Evolutionary conservation across 1,140 invertebrate species (phyloP).

Genomic region (Drosophila mauritiana): DNA sequence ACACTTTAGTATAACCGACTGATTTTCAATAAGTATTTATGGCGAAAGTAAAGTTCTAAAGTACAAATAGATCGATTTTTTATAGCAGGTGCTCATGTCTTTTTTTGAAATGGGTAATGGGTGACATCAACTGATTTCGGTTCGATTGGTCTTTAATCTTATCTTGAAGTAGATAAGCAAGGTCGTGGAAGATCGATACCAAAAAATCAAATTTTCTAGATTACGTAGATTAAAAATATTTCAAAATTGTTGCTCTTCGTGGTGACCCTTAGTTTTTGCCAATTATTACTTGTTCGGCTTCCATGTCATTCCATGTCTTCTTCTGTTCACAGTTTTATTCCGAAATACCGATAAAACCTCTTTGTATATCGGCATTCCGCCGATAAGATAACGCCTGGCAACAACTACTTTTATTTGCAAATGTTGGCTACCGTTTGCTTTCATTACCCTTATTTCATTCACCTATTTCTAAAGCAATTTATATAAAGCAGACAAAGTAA

Average conservation of each 20-base stretch:
- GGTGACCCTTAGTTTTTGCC: slow-evolving; percentile 26
- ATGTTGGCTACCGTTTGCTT: slow-evolving; percentile 46
- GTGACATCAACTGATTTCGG: slow-evolving; percentile 5
- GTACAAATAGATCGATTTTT: not conserved
- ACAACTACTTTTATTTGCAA: slow-evolving; percentile 44
- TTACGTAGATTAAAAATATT: no score
- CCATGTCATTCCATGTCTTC: slow-evolving; percentile 48
- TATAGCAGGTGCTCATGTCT: slow-evolving; percentile 7
- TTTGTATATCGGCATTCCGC: slow-evolving; percentile 66
- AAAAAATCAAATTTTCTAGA: not conserved
- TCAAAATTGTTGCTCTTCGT: not conserved
- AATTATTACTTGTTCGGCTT: slow-evolving; percentile 58
- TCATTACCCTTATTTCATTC: slow-evolving; percentile 49
- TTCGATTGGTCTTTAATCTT: slow-evolving; percentile 20
- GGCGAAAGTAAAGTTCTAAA: slow-evolving; percentile 13
- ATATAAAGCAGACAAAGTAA: slow-evolving; percentile 6
- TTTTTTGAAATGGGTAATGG: slow-evolving; percentile 3
- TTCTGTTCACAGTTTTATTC: slow-evolving; percentile 23
- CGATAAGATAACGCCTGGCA: slow-evolving; percentile 62
- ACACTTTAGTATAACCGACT: slow-evolving; percentile 17
- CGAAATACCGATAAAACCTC: slow-evolving; percentile 53
- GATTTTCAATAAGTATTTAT: slow-evolving; percentile 27
- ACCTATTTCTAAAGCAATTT: not conserved
- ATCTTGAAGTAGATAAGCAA: slow-evolving; percentile 35
- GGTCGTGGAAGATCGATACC: slow-evolving; percentile 27